A percentile compares a stretch with the other conserved stretches of the same genome.
Conservation (phyloP, 2,113 vertebrate species). For the Lynx canadensis region DNA sequence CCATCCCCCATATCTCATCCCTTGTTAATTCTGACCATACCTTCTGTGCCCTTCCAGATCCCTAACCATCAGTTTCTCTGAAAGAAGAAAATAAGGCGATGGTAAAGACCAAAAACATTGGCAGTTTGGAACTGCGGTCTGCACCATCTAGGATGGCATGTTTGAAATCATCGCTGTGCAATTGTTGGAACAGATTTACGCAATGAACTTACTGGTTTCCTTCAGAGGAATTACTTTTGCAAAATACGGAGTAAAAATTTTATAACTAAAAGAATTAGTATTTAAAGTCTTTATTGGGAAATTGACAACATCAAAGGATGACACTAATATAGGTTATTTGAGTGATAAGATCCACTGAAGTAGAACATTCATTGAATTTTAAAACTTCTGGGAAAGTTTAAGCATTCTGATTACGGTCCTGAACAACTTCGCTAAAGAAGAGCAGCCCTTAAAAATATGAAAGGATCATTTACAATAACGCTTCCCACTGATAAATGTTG, state of each 20-base stretch:
- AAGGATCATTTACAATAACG: neutral
- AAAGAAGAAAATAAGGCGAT: neutral
- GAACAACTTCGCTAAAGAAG: neutral
- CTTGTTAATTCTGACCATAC: neutral
- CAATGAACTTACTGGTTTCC: neutral
- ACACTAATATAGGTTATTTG: neutral
- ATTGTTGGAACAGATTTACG: neutral
- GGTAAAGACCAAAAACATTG: neutral
- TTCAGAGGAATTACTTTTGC: neutral
- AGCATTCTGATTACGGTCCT: neutral
- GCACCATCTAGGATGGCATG: rapidly evolving
- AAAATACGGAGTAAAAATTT: neutral
- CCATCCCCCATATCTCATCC: rapidly evolving
- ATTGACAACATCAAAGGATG: neutral
- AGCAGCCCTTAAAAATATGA: neutral
- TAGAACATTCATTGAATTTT: neutral
- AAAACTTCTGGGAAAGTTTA: neutral
- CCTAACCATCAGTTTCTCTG: neutral
- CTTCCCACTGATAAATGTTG: neutral
- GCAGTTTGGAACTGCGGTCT: neutral
- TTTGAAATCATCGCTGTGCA: neutral
- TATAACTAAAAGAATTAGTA: neutral
- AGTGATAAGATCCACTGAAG: neutral
- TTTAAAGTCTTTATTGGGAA: neutral
- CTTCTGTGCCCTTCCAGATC: neutral